Percentiles rank a stretch among this genome's conserved stretches.
phyloP scores from a whole-genome alignment of 2,888 invertebrate genomes.

The Trichogramma dendrolimi region DNA sequence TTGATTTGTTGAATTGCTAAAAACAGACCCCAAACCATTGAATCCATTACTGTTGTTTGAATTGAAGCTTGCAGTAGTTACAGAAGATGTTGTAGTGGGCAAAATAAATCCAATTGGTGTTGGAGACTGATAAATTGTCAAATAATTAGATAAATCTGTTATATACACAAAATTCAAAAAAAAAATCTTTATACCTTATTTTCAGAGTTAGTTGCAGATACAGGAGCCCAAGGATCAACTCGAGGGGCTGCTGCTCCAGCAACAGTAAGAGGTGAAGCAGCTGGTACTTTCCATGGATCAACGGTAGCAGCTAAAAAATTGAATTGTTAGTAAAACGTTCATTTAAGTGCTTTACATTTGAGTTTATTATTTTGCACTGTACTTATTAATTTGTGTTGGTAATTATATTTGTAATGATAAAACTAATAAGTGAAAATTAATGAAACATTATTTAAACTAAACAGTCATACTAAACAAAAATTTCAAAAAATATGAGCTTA shows the following conservation, averaged over 20 bases:
- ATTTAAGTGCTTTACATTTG: too few relatives aligned
- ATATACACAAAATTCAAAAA: not conserved
- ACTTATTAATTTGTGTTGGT: not conserved
- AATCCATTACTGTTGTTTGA: conserved; percentile 45
- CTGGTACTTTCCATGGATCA: conserved; percentile 47
- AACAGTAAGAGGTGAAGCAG: conserved; percentile 37
- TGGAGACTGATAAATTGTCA: conserved; percentile 32
- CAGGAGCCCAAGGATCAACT: conserved; percentile 58
- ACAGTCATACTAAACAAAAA: not conserved
- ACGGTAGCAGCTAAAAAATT: conserved; percentile 42
- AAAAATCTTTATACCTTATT: conserved; percentile 11
- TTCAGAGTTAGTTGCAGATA: conserved; percentile 36
- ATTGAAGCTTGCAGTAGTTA: conserved; percentile 37
- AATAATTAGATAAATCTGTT: not conserved
- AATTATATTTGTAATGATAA: not conserved
- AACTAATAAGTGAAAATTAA: not conserved
- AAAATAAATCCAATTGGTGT: conserved; percentile 46
- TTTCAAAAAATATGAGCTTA: too few relatives aligned
- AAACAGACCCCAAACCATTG: conserved; percentile 42
- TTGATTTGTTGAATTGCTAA: conserved; percentile 40
- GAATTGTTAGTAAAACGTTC: too few relatives aligned
- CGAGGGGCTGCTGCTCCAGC: conserved; percentile 39
- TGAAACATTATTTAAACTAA: not conserved
- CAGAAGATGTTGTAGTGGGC: conserved; percentile 27
- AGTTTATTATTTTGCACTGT: not conserved